Base-by-base conservation (phyloP, 2,113 vertebrate genomes). In the Gulo gulo region DNA sequence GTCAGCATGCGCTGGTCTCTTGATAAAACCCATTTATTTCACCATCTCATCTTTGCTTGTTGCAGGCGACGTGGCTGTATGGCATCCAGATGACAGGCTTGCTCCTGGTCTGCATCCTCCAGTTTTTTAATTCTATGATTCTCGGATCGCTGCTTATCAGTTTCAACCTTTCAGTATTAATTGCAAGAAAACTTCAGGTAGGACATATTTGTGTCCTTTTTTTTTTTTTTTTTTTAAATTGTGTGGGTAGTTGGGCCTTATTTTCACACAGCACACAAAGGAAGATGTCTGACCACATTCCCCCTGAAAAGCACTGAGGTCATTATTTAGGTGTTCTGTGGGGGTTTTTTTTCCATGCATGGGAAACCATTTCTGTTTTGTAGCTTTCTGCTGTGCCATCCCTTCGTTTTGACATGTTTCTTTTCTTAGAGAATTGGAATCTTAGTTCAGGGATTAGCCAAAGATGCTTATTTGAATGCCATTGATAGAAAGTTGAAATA, bases 71-170 rank as follows among this genome's bases (percentile, higher is more conserved):
- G 0, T 99, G 99, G 92, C 98, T 99, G 15, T 99, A 99, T 88
- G 89, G 99, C 5, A 98, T 99, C 47, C 99, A 99, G 96, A 98
- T 99, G 50, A 97, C 98, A n/a, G 98, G 98, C 81, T 98, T 99
- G 93, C 98, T 99, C 90, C 98, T 99, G 12, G 99, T 99, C 93
- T 99, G 99, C 98, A 86, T 99, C 18, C 98, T 99, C 29, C 99
- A 99, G 98, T 99, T 99, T 98, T 99, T 99, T 95, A 99, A 99
- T 98, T 98, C 99, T 79, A 99, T 99, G 99, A 99, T 99, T 97
- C 99, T 99, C 92, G 99, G 99, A 65, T 99, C 99, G 1, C 98
- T 99, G 96, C 98, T 99, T 7, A 98, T 99, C 98, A 99, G 99
- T 98, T 99, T 99, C 97, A 99, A 99, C 87, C 97, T 99, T 74